Conservation (phyloP, 2,888 invertebrate genomes). For the Stegophylla sp. region DNA sequence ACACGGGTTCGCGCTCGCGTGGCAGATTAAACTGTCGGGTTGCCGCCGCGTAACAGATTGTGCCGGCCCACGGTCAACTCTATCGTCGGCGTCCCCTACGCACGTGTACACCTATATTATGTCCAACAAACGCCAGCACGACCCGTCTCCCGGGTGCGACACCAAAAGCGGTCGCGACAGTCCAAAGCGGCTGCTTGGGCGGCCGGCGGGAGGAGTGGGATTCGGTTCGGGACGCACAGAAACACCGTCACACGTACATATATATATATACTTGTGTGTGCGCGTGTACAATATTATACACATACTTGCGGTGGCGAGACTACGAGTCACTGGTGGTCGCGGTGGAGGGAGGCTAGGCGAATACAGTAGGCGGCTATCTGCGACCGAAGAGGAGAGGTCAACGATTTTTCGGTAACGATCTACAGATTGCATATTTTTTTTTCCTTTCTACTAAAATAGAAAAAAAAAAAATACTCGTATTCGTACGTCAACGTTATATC, state of each 20-base stretch:
- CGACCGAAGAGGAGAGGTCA: background rate
- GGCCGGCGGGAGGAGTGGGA: background rate
- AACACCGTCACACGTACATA: background rate
- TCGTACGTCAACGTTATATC: too few species aligned
- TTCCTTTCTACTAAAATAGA: too few species aligned
- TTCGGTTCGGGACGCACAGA: background rate
- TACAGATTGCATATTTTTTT: too few species aligned
- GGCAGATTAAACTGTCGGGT: conserved; percentile 51
- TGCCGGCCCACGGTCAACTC: conserved; percentile 26
- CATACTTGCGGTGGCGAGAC: too few species aligned
- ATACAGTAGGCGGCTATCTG: background rate
- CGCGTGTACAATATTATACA: background rate
- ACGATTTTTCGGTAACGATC: too few species aligned
- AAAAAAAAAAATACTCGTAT: too few species aligned
- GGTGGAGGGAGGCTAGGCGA: background rate
- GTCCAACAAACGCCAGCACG: background rate
- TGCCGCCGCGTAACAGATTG: conserved; percentile 51
- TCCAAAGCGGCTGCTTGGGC: background rate
- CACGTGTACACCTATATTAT: background rate
- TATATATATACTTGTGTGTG: background rate
- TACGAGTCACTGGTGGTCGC: too few species aligned
- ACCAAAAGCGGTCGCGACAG: background rate
- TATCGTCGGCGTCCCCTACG: too few species aligned
- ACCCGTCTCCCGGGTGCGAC: background rate
- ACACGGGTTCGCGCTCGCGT: background rate